Evolutionary conservation across 2,888 invertebrate genomes (phyloP).

Genomic region (Yponomeuta plumbellus): DNA sequence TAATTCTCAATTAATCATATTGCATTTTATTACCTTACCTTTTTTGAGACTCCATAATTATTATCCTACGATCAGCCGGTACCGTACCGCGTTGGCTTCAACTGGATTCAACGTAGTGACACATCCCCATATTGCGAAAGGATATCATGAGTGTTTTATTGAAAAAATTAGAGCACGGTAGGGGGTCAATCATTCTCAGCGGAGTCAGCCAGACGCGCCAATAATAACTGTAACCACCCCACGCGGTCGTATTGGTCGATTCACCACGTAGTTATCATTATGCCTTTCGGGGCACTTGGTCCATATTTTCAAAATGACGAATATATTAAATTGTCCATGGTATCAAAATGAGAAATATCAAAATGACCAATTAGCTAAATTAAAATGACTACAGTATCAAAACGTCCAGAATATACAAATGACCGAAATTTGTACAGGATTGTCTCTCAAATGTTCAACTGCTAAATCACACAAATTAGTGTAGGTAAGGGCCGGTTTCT

Average conservation of each 20-base stretch:
- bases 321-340: too few relatives aligned
- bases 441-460: too few relatives aligned
- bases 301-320: too few relatives aligned
- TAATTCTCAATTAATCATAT: not conserved
- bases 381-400: too few relatives aligned
- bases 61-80: not conserved
- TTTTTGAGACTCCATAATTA: not conserved
- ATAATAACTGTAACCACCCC: conserved; percentile 10
- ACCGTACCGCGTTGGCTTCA: not conserved
- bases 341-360: too few relatives aligned
- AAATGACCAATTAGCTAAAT: too few relatives aligned
- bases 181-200: conserved; percentile 24
- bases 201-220: conserved; percentile 15
- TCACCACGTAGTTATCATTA: not conserved
- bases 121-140: conserved; percentile 21
- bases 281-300: not conserved
- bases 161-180: conserved; percentile 29
- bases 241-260: not conserved
- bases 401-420: too few relatives aligned
- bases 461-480: too few relatives aligned
- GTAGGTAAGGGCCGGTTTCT: too few relatives aligned
- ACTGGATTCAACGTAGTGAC: conserved; percentile 11
- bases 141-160: conserved; percentile 11
- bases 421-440: too few relatives aligned
- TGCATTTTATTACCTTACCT: not conserved